Evolutionary conservation across 2,888 invertebrate genomes (phyloP), one percentile per base, ranked within the genome.

Genomic region (Teinopalpus imperialis): DNA sequence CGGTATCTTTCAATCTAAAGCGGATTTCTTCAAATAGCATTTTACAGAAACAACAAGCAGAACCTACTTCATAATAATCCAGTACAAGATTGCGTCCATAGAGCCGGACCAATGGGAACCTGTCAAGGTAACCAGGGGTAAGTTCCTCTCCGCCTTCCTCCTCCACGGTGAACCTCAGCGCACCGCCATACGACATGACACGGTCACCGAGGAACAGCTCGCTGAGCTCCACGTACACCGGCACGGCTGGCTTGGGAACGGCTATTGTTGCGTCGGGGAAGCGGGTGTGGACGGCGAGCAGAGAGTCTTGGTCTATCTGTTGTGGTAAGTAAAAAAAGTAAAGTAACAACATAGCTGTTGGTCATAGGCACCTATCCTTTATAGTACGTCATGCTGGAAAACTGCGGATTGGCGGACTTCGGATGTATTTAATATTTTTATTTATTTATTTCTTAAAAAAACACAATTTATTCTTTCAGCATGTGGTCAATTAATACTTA

Each of bases 121-220:
- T 89, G 1, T 89, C 79, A 24, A 93, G 67, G 1, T 92, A 75
- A 1, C 93, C 88, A 2, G 81, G 77, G 0, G 87, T 75, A 20
- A 92, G 90, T 10, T 92, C 85, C 21, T 90, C 89, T 0, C 91
- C 89, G 0, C 90, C 90, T 30, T 93, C 92, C 52, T 93, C 93
- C 40, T 94, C 91, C 0, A 94, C 91, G 1, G 91, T 90, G 72
- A 98, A 98, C 52, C 94, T 90, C 34, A 99, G 81, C 52, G 92
- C 92, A 2, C 98, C 98, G 14, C 97, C 97, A 78, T 99, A 99
- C 12, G 98, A 97, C 51, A 94, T 91, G 8, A 96, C 93, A 73
- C 94, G 89, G 79, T 99, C 99, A 0, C 97, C 97, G 7, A 94
- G 91, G 75, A 98, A 96, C 41, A 92, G 90, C 5, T 91, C 88